These are phyloP conservation scores for Dryococelus australis DNA, from an alignment of 2,888 invertebrate genomes.

Conservation along the genomic window DNA sequence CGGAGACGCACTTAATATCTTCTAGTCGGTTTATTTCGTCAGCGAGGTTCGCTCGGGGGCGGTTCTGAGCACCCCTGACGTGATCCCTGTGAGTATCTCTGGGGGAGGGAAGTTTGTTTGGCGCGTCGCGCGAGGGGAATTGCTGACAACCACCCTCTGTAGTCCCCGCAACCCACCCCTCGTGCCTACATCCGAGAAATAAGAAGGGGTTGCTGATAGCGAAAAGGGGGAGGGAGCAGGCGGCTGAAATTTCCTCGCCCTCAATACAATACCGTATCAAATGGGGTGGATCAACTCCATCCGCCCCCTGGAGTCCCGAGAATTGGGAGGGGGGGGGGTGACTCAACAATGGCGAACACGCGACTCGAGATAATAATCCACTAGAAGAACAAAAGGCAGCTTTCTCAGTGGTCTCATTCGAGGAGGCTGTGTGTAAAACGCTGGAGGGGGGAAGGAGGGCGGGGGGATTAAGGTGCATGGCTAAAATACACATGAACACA, in stretches of 20 bases:
- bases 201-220: no score
- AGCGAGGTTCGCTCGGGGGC: no score
- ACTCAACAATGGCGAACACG: no score
- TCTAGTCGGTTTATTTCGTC: no score
- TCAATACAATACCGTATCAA: slow-evolving; percentile 9
- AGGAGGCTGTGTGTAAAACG: not conserved
- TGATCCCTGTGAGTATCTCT: no score
- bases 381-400: slow-evolving; percentile 8
- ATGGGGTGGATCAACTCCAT: not conserved
- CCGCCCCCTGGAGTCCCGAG: not conserved
- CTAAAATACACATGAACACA: not conserved
- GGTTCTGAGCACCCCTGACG: no score
- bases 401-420: not conserved
- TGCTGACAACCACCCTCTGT: no score
- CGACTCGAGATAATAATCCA: slow-evolving; percentile 1
- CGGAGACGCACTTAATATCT: no score
- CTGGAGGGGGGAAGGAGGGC: not conserved
- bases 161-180: not conserved
- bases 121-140: no score
- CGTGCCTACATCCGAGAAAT: not conserved
- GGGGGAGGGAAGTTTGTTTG: no score
- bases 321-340: no score
- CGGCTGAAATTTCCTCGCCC: not conserved
- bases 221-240: not conserved
- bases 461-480: not conserved